phyloP scores from a whole-genome alignment of 2,888 invertebrate genomes.

The Timema cristinae region DNA sequence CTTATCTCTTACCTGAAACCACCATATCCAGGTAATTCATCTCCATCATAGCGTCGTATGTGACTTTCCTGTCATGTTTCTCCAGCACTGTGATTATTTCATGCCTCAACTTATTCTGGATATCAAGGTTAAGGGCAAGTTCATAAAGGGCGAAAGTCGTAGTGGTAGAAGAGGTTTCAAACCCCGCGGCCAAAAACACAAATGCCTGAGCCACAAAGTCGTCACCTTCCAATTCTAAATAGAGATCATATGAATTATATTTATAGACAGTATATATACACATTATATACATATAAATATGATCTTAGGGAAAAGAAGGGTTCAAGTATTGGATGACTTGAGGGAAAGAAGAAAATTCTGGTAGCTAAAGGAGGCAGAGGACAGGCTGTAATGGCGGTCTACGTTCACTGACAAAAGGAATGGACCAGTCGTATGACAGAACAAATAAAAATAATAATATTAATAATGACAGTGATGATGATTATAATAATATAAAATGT shows the following conservation, averaged over 20 bases:
- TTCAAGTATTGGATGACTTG: too few relatives aligned
- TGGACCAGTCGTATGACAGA: too few relatives aligned
- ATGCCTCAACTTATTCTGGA: conserved; percentile 26
- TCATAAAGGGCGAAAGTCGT: conserved; percentile 26
- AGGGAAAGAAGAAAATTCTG: too few relatives aligned
- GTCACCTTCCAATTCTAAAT: conserved; percentile 46
- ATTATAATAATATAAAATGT: too few relatives aligned
- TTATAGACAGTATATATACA: too few relatives aligned
- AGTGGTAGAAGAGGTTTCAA: conserved; percentile 29
- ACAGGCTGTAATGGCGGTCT: too few relatives aligned
- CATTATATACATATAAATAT: too few relatives aligned
- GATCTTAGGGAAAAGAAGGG: too few relatives aligned
- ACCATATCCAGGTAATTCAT: conserved; percentile 56
- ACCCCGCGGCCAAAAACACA: conserved; percentile 53
- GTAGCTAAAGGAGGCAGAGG: too few relatives aligned
- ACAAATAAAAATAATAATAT: too few relatives aligned
- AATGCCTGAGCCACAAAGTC: conserved; percentile 54
- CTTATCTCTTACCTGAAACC: conserved; percentile 40
- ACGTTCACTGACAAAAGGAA: too few relatives aligned
- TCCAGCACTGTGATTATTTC: conserved; percentile 23
- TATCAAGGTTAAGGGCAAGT: conserved; percentile 22
- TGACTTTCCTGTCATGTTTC: conserved; percentile 40
- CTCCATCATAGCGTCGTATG: conserved; percentile 46
- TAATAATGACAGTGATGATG: too few relatives aligned
- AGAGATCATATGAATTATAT: neutral